Percentiles rank a stretch among this genome's conserved stretches.
Evolutionary conservation across 1,140 invertebrate species (phyloP).

Genomic region (Drosophila ohnishii): DNA sequence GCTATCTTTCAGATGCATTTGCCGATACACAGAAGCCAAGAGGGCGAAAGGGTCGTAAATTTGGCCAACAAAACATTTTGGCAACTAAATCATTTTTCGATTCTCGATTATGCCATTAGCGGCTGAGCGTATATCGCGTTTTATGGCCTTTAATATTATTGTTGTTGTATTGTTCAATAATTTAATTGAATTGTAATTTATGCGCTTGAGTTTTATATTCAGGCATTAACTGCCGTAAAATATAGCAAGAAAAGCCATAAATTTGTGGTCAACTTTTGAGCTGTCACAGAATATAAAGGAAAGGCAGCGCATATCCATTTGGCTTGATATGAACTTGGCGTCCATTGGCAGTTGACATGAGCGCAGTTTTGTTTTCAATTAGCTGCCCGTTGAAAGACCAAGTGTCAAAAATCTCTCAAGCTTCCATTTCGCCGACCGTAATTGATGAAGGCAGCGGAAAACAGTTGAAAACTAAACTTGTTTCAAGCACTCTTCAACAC

Average conservation of each 20-base stretch:
- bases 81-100: slow-evolving; percentile 55
- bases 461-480: slow-evolving; percentile 37
- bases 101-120: slow-evolving; percentile 62
- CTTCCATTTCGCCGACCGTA: slow-evolving; percentile 13
- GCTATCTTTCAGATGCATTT: slow-evolving; percentile 3
- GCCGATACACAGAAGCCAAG: slow-evolving; percentile 26
- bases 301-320: slow-evolving; percentile 22
- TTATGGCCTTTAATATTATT: slow-evolving; percentile 40
- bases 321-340: slow-evolving; percentile 45
- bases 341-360: slow-evolving; percentile 56
- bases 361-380: slow-evolving; percentile 51
- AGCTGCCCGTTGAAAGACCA: slow-evolving; percentile 33
- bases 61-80: slow-evolving; percentile 13
- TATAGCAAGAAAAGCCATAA: slow-evolving; percentile 48
- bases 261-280: slow-evolving; percentile 42
- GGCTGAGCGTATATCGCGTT: slow-evolving; percentile 35
- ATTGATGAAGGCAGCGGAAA: slow-evolving; percentile 34
- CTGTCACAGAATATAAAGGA: slow-evolving; percentile 28
- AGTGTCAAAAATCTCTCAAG: slow-evolving; percentile 48
- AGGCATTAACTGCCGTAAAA: slow-evolving; percentile 45
- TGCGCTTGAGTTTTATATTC: slow-evolving; percentile 44
- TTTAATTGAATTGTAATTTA: slow-evolving; percentile 62
- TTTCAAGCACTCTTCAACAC: slow-evolving; percentile 43
- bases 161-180: slow-evolving; percentile 34
- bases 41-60: slow-evolving; percentile 34